These are phyloP conservation scores for Peribatodes rhomboidaria DNA, from an alignment of 2,888 invertebrate species.

Conservation along the genomic window DNA sequence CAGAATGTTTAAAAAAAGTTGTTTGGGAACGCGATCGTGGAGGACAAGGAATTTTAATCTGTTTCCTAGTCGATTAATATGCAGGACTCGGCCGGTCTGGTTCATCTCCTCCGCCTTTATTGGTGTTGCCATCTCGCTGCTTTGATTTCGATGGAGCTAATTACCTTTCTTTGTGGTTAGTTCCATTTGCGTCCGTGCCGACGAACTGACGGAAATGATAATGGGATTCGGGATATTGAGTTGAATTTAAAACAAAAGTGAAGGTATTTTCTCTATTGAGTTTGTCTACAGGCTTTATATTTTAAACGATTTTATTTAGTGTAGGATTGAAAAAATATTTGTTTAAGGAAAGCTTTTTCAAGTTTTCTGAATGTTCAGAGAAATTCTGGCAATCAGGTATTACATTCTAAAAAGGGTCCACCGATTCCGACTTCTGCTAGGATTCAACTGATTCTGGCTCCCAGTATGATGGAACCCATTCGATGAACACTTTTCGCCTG, in stretches of 20 bases:
- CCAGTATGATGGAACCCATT: too few relatives aligned
- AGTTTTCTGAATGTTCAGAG: too few relatives aligned
- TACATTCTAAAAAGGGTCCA: too few relatives aligned
- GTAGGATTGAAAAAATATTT: too few relatives aligned
- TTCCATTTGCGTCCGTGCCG: slow-evolving; percentile 55
- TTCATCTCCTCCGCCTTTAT: slow-evolving; percentile 85
- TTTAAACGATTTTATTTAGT: too few relatives aligned
- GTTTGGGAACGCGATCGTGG: slow-evolving; percentile 81
- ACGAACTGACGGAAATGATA: slow-evolving; percentile 40
- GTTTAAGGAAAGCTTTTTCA: too few relatives aligned
- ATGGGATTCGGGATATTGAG: slow-evolving; percentile 40
- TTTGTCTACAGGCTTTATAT: not conserved
- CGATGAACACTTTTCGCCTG: too few relatives aligned
- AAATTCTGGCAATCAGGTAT: too few relatives aligned
- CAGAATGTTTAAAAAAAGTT: slow-evolving; percentile 76
- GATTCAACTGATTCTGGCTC: too few relatives aligned
- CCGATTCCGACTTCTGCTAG: too few relatives aligned
- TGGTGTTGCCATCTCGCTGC: slow-evolving; percentile 70
- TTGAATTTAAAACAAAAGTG: slow-evolving; percentile 29
- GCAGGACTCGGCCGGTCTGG: slow-evolving; percentile 85
- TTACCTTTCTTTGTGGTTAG: slow-evolving; percentile 75
- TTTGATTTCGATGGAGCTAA: slow-evolving; percentile 80
- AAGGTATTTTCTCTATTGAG: not conserved
- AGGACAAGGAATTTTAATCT: slow-evolving; percentile 85
- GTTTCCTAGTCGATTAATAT: slow-evolving; percentile 87